Evolutionary conservation across 2,113 vertebrate genomes (phyloP), one percentile per base, ranked within the genome.

Genomic region (Scartelaos histophorus): DNA sequence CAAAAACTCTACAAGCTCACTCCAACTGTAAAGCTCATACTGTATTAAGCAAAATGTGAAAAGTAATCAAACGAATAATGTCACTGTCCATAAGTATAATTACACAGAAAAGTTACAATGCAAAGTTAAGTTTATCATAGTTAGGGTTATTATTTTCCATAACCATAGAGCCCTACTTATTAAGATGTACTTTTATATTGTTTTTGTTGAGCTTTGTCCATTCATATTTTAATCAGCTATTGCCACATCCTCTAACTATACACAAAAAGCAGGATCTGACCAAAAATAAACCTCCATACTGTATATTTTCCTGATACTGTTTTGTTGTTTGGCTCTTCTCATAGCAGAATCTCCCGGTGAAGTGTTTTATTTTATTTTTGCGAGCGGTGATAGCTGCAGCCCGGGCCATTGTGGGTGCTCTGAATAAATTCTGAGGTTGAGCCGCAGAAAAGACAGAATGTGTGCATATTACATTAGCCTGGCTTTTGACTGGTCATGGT

Each of bases 401-500:
- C 17, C 17, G 34, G 61, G 7, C 61, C 61, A 19, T 64, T 64
- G 61, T 64, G 61, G 61, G 9, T 43, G 17, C 61, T 38, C 61
- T 38, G 61, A 64, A 64, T 64, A 64, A 43, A 64, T 64, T 64
- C 34, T n/a, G 34, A 64, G 61, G 34, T 64, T 64, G 29, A 64
- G 34, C 61, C 17, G 61, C 34, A 19, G 34, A 64, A 64, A 19
- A 64, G 61, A 61, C 58, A 64, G 61, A 64, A 64, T 38, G 17
- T 64, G 61, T 64, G 61, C 61, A 64, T 64, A 38, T 38, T 64
- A 38, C 61, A 64, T 64, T 64, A 64, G 61, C 61, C 19, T 64
- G 61, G 61, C 34, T 35, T 64, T 64, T 64, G 34, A 64, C 61
- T 64, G 61, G 61, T 64, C 61, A 64, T 35, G 34, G 61, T 19